Conservation (phyloP, 2,888 invertebrate species). For the Galerucella calmariensis region DNA sequence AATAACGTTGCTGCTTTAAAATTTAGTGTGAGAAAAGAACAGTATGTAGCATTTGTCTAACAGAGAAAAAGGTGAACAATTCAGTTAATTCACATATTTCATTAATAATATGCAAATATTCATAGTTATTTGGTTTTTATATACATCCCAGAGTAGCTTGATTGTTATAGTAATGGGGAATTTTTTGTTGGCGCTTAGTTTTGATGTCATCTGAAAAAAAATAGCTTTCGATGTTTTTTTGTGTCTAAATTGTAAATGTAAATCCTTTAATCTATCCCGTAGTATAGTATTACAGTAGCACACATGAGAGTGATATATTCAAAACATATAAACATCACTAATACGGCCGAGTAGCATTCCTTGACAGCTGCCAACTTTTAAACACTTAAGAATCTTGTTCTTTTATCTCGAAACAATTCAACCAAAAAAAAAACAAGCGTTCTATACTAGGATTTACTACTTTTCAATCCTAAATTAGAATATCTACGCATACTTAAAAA, state of each 20-base stretch:
- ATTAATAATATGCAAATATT: too few species aligned
- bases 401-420: background rate
- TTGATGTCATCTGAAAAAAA: background rate
- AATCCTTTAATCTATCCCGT: constrained; percentile 9
- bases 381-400: constrained; percentile 22
- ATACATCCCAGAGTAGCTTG: too few species aligned
- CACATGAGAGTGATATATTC: constrained; percentile 24
- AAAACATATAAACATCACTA: constrained; percentile 29
- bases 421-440: background rate
- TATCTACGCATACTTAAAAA: background rate
- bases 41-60: too few species aligned
- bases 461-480: background rate
- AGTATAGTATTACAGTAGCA: constrained; percentile 9
- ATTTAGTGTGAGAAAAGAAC: too few species aligned
- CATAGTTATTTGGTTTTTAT: too few species aligned
- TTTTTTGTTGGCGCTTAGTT: background rate
- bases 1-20: too few species aligned
- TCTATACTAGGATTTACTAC: background rate
- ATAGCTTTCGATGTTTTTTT: constrained; percentile 4
- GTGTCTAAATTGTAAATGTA: background rate
- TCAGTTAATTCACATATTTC: too few species aligned
- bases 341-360: constrained; percentile 18
- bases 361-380: constrained; percentile 28
- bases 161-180: too few species aligned
- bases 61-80: too few species aligned